Evolutionary conservation across 2,797 vertebrate genomes (phyloP).

Genomic region (Ctenopoma kingsleyae): DNA sequence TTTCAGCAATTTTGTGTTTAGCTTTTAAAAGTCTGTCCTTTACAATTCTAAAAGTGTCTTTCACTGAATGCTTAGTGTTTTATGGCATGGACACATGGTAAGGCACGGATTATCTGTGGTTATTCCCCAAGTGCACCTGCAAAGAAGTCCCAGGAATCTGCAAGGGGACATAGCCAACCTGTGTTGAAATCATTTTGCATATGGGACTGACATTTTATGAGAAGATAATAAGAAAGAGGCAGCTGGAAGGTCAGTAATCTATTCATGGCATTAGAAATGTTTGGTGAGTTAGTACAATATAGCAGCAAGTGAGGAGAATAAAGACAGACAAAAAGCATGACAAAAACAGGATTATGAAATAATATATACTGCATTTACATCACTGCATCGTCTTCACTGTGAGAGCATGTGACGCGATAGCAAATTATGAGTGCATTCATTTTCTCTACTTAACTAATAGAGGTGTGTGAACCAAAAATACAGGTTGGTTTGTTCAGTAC

Average conservation of each 20-base stretch:
- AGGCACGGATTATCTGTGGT: conserved; percentile 75
- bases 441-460: conserved; percentile 33
- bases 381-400: conserved; percentile 60
- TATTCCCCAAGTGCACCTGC: conserved; percentile 30
- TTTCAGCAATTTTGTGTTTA: conserved; percentile 30
- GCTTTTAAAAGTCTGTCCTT: conserved; percentile 1
- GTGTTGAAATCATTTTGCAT: conserved; percentile 36
- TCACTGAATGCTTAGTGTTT: conserved; percentile 45
- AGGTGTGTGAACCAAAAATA: conserved; percentile 25
- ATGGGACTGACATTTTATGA: conserved; percentile 54
- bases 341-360: conserved; percentile 50
- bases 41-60: too few species aligned
- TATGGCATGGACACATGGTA: conserved; percentile 66
- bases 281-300: conserved; percentile 64
- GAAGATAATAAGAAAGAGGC: conserved; percentile 52
- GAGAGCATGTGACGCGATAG: conserved; percentile 38
- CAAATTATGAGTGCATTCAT: conserved; percentile 50
- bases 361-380: conserved; percentile 55
- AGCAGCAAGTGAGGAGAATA: conserved; percentile 71
- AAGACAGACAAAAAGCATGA: conserved; percentile 37
- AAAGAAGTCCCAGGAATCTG: conserved; percentile 27
- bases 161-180: conserved; percentile 31
- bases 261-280: conserved; percentile 63
- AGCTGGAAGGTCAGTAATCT: conserved; percentile 72
- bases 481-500: conserved; percentile 33